Evolutionary conservation across 2,113 vertebrate species (phyloP).

Genomic region (Prinia subflava): DNA sequence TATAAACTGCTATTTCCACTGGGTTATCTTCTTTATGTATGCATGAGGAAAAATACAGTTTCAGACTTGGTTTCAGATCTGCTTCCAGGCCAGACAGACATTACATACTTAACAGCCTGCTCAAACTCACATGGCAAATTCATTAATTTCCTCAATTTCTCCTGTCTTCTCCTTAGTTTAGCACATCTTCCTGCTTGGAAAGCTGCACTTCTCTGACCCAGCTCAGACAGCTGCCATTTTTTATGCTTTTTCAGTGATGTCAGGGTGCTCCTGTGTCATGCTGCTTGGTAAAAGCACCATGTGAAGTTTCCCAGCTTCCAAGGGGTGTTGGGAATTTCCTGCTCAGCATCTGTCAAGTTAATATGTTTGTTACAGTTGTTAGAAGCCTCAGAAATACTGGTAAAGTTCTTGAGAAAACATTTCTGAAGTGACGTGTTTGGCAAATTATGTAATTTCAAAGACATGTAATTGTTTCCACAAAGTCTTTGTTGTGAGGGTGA

Average conservation of each 20-base stretch:
- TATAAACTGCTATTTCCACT: background rate
- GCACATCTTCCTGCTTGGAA: background rate
- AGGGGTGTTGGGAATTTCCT: background rate
- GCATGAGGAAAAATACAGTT: background rate
- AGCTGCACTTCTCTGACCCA: background rate
- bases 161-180: background rate
- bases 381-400: background rate
- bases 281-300: background rate
- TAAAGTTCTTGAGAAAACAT: background rate
- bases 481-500: background rate
- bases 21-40: background rate
- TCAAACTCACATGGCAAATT: slow-evolving; percentile 6
- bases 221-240: background rate
- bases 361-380: background rate
- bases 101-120: slow-evolving; percentile 12
- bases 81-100: slow-evolving; percentile 21
- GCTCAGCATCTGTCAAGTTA: background rate
- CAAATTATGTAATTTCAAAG: background rate
- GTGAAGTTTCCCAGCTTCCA: background rate
- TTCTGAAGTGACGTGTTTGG: background rate
- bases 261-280: background rate
- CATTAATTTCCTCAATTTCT: background rate
- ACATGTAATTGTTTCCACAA: background rate
- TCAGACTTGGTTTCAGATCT: slow-evolving; percentile 1
- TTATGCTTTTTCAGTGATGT: background rate